Evolutionary conservation across 2,888 invertebrate genomes (phyloP), one percentile per base, ranked within the genome.

Genomic region (Gordius sp.): DNA sequence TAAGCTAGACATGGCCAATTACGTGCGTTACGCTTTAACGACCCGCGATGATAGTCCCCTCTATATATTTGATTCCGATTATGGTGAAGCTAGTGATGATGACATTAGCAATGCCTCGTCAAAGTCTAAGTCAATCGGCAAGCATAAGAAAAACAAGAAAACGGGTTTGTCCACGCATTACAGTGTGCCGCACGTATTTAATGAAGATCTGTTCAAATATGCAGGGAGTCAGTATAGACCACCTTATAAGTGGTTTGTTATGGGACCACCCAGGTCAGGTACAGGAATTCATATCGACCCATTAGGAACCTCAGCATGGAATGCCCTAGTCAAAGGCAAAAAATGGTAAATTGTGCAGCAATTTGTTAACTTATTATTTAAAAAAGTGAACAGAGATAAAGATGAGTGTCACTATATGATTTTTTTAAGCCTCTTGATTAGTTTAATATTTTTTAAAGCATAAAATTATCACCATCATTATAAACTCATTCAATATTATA

Each of bases 241-340:
- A 1, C 97, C 97, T 0, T 93, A 97, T 69, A 77, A 89, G 61
- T 97, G 93, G 97, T 91, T 99, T 75, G 93, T 97, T 2, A 87
- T 97, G 85, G 97, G 97, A 24, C 87, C 93, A 1, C 78, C 80
- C 52, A 75, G 97, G 59, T 93, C 93, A 20, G 93, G 97, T 2
- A 99, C 97, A 28, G 93, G 91, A 2, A 93, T 97, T 64, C 97
- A 99, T 67, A 93, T 99, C 65, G 97, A 97, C 72, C 97, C 97
- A 1, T 72, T 97, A 57, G 93, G 93, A 33, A 93, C 91, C 2
- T 87, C 87, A 41, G 97, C 97, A 23, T 97, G 97, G 97, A 99
- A 97, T 72, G 81, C 91, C 41, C 73, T 97, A 41, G 79, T 97
- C 41, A 76, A 77, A 64, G 93, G 93, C 28, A 85, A 93, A 68